Percentiles rank a stretch among this genome's conserved stretches.
Conservation (phyloP, 2,113 vertebrate species). For the Cebus imitator region DNA sequence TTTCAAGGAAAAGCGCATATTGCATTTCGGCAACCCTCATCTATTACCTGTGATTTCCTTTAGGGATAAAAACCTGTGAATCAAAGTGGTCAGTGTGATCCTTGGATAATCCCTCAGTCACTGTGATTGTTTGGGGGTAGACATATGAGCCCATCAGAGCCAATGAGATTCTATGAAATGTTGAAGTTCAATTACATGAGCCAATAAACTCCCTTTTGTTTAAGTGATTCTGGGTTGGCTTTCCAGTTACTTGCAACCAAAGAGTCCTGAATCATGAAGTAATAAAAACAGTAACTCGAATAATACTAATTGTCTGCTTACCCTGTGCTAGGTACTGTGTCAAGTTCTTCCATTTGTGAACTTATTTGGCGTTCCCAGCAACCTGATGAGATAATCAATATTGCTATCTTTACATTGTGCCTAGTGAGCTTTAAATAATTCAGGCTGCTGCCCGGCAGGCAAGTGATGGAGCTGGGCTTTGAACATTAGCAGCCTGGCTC, state of each 20-base stretch:
- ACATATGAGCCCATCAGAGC: not conserved
- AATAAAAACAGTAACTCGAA: not conserved
- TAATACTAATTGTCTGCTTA: not conserved
- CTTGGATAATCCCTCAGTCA: not conserved
- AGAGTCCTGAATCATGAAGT: not conserved
- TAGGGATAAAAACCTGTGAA: not conserved
- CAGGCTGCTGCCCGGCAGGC: not conserved
- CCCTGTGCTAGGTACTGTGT: not conserved
- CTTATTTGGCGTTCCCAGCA: not conserved
- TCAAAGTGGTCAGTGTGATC: not conserved
- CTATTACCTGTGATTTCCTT: not conserved
- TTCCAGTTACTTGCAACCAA: not conserved
- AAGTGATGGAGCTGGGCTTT: not conserved
- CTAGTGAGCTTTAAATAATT: not conserved
- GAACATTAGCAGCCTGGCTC: not conserved
- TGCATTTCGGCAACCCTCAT: not conserved
- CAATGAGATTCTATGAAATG: not conserved
- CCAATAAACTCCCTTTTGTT: not conserved
- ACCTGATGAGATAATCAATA: not conserved
- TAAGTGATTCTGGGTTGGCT: not conserved
- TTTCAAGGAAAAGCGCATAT: not conserved
- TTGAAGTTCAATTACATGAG: not conserved
- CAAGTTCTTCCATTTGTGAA: not conserved
- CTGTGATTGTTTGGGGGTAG: not conserved
- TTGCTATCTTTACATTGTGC: not conserved